Conservation (phyloP, 2,888 invertebrate species). For the Nematopogon swammerdamellus region DNA sequence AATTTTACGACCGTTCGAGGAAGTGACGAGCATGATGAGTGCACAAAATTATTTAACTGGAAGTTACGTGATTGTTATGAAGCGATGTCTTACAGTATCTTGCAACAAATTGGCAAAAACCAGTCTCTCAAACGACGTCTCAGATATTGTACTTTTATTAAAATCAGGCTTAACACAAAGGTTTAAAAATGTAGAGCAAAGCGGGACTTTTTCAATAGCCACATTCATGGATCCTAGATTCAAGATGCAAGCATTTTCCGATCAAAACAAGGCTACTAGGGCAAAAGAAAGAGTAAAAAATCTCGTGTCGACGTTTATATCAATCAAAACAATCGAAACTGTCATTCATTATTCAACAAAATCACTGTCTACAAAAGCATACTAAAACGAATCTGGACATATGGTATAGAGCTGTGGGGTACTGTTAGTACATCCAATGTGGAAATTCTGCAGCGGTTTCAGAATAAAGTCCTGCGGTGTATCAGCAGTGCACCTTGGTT, state of each 20-base stretch:
- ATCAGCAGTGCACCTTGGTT: too few species aligned
- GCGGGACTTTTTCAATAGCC: slow-evolving; percentile 5
- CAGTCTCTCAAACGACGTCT: background rate
- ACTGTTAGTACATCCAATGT: too few species aligned
- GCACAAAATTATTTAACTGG: slow-evolving; percentile 1
- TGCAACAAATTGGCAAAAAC: too few species aligned
- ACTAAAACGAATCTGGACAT: too few species aligned
- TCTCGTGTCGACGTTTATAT: too few species aligned
- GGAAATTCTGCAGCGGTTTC: too few species aligned
- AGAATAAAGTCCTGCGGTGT: too few species aligned
- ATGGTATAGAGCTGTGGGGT: too few species aligned
- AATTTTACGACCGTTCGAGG: slow-evolving; percentile 1
- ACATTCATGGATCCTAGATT: slow-evolving; percentile 8
- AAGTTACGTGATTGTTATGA: background rate
- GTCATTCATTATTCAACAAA: too few species aligned
- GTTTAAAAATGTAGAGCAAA: slow-evolving; percentile 5
- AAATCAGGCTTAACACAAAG: slow-evolving; percentile 5
- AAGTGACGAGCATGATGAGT: background rate
- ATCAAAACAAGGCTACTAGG: slow-evolving; percentile 3
- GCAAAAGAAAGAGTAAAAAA: slow-evolving; percentile 4
- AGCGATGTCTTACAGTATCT: too few species aligned
- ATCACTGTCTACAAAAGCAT: too few species aligned
- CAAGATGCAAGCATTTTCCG: slow-evolving; percentile 3
- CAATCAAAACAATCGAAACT: too few species aligned
- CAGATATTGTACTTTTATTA: background rate